phyloP scores from a whole-genome alignment of 2,797 vertebrate genomes.

The Karalla daura region DNA sequence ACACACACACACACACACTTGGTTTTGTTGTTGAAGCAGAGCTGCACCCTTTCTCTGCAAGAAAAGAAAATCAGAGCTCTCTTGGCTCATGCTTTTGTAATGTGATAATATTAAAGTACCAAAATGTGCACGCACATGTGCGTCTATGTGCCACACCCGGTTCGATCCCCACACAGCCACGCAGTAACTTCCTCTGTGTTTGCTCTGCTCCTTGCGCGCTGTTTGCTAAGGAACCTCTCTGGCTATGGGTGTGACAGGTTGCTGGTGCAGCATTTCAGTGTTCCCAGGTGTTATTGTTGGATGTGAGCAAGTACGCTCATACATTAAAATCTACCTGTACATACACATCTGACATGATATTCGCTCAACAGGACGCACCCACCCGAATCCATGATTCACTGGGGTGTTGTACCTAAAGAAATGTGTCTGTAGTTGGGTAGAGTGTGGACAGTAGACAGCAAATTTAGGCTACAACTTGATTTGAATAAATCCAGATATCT shows the following conservation, averaged over 20 bases:
- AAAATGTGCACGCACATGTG: not conserved
- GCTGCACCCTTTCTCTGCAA: slow-evolving; percentile 34
- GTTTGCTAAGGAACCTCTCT: slow-evolving; percentile 51
- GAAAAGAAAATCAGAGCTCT: slow-evolving; percentile 54
- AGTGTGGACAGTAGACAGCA: not conserved
- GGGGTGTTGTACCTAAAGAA: no score
- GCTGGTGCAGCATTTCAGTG: slow-evolving; percentile 39
- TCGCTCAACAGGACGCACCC: slow-evolving; percentile 1
- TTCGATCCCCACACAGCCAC: slow-evolving; percentile 55
- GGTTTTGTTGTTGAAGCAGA: slow-evolving; percentile 24
- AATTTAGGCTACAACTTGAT: no score
- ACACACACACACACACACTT: slow-evolving; percentile 8
- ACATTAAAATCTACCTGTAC: not conserved
- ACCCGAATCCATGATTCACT: not conserved
- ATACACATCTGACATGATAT: not conserved
- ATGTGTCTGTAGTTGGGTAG: not conserved
- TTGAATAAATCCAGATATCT: no score
- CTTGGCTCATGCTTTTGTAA: slow-evolving; percentile 48
- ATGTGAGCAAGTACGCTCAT: not conserved
- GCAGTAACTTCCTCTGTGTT: slow-evolving; percentile 64
- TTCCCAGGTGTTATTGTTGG: slow-evolving; percentile 3
- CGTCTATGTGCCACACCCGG: slow-evolving; percentile 71
- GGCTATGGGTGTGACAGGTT: slow-evolving; percentile 53
- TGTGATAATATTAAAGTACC: slow-evolving; percentile 30
- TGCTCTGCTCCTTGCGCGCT: slow-evolving; percentile 47